These are phyloP conservation scores for Hormiphora californensis DNA, from an alignment of 37 sponge, comb jelly and placozoan genomes.

Conservation along the genomic window DNA sequence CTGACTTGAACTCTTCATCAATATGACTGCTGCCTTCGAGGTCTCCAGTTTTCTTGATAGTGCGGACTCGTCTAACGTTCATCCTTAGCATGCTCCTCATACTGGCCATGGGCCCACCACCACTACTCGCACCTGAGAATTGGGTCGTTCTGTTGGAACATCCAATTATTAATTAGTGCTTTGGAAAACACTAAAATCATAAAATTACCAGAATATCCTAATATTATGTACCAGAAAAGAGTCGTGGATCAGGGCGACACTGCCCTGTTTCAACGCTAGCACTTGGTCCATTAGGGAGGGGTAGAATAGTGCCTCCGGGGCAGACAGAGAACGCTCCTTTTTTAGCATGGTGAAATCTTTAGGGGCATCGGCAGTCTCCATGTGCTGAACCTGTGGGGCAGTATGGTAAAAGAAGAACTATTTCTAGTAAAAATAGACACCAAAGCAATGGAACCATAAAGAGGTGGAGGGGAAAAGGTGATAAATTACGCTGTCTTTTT, in stretches of 20 bases:
- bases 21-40: conserved; percentile 33
- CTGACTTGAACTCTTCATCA: conserved; percentile 2
- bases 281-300: conserved; percentile 3
- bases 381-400: too few relatives aligned
- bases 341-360: conserved; percentile 1
- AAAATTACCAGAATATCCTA: too few relatives aligned
- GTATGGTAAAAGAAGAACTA: too few relatives aligned
- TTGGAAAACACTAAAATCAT: too few relatives aligned
- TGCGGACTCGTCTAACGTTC: neutral
- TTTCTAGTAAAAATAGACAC: too few relatives aligned
- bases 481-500: too few relatives aligned
- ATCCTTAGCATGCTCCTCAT: conserved; percentile 20
- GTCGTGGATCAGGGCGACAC: neutral
- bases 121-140: too few relatives aligned
- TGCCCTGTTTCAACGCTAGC: conserved; percentile 6
- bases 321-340: conserved; percentile 11
- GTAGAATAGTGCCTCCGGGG: conserved; percentile 17
- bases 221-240: neutral
- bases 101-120: too few relatives aligned
- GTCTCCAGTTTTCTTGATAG: neutral
- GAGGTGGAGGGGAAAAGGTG: too few relatives aligned
- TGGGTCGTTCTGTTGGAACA: too few relatives aligned
- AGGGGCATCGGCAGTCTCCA: neutral
- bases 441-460: too few relatives aligned
- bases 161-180: too few relatives aligned